Conservation (phyloP, 2,113 vertebrate species). For the Colistium nudipinnis region DNA sequence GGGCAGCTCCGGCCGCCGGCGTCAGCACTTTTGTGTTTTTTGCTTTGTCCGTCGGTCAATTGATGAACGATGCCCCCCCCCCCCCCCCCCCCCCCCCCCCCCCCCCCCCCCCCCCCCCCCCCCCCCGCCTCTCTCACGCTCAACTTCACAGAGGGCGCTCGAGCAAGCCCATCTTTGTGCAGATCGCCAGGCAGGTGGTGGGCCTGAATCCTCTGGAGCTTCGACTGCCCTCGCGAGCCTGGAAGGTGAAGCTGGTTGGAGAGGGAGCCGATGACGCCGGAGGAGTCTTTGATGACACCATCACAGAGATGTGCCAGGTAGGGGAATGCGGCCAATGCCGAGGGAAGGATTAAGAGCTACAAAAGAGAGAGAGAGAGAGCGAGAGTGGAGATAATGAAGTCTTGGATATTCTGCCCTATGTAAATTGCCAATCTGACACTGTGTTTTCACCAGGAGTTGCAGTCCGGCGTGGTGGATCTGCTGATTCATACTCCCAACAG, state of each 20-base stretch:
- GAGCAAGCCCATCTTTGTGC: slow-evolving; percentile 86
- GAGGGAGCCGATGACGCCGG: slow-evolving; percentile 87
- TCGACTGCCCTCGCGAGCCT: slow-evolving; percentile 84
- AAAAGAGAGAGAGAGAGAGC: neutral
- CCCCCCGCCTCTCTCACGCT: neutral
- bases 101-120: too few species aligned
- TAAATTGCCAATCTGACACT: neutral
- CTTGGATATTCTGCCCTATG: neutral
- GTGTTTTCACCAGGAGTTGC: slow-evolving; percentile 77
- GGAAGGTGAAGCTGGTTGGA: slow-evolving; percentile 86
- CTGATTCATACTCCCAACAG: slow-evolving; percentile 85
- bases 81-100: too few species aligned
- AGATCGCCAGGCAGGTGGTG: slow-evolving; percentile 85
- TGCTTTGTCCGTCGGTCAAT: neutral
- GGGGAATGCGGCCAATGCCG: too few species aligned
- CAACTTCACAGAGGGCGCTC: slow-evolving; percentile 79
- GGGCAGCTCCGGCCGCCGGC: neutral
- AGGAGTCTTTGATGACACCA: slow-evolving; percentile 86
- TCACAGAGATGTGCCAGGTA: slow-evolving; percentile 88
- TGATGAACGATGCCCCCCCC: neutral
- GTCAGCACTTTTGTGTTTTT: too few species aligned
- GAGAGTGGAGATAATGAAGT: neutral
- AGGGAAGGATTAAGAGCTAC: too few species aligned
- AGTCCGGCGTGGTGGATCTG: slow-evolving; percentile 83
- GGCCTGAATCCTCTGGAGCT: slow-evolving; percentile 83